These are phyloP conservation scores for Podarcis lilfordi DNA, from an alignment of 2,797 vertebrate genomes.

Conservation along the genomic window DNA sequence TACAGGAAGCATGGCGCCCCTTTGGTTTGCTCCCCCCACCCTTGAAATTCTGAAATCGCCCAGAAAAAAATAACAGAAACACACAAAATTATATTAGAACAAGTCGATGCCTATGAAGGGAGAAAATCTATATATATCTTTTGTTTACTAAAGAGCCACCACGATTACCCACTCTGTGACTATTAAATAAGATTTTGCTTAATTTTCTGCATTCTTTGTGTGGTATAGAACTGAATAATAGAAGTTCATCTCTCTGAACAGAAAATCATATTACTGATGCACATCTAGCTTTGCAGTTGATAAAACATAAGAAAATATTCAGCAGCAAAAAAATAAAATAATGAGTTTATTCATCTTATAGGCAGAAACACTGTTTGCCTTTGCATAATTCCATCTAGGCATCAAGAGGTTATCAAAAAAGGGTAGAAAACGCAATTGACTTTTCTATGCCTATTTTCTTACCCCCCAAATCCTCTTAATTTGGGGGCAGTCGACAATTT, in stretches of 20 bases:
- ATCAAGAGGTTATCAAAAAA: conserved; percentile 54
- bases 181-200: conserved; percentile 34
- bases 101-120: conserved; percentile 1
- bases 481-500: conserved; percentile 33
- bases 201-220: conserved; percentile 52
- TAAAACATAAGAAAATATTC: conserved; percentile 39
- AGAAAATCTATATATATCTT: neutral
- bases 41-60: neutral
- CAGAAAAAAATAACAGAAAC: neutral
- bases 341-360: conserved; percentile 46
- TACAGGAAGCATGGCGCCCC: neutral
- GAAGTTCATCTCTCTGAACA: conserved; percentile 46
- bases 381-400: conserved; percentile 57
- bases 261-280: conserved; percentile 42
- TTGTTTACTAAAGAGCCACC: neutral
- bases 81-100: conserved; percentile 30
- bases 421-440: conserved; percentile 59
- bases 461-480: neutral
- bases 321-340: conserved; percentile 36
- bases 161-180: neutral
- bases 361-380: conserved; percentile 59
- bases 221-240: conserved; percentile 12
- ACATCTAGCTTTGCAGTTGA: conserved; percentile 37
- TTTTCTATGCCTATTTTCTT: conserved; percentile 27
- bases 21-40: neutral